Evolutionary conservation across 2,113 vertebrate species (phyloP), one percentile per base, ranked within the genome.

Genomic region (Ceyx cyanopectus): DNA sequence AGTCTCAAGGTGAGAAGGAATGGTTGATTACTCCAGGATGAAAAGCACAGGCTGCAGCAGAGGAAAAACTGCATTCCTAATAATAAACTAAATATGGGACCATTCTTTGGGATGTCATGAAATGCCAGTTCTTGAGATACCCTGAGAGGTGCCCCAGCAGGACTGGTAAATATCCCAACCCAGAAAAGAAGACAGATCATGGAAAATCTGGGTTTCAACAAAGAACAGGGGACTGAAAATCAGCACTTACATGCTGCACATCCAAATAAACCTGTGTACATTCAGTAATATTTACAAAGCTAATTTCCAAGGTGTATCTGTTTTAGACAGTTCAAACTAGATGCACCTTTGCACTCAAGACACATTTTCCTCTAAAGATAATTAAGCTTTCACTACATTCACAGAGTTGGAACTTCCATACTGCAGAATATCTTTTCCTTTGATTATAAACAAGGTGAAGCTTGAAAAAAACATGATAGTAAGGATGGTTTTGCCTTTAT

Each of bases 401-500:
- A 67, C 1, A 0, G 29, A 63, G 34, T 54, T 29, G 16, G 7
- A 32, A 43, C 48, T 51, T 68, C 76, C 58, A 63, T 30, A 72
- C 30, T 30, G 12, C 3, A 65, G n/a, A n/a, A n/a, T n/a, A n/a
- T n/a, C n/a, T 45, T 73, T 93, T 19, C 50, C 51, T 91, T 53
- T 19, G n/a, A 83, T 41, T 85, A 45, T 58, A 92, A 56, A 10
- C 20, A 46, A 63, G 37, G 9, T 37, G 10, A 37, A 37, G 37
- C 37, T 37, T 37, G 37, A 37, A 37, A 37, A 37, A 37, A 63
- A 78, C 4, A 1, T 0, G 13, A n/a, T 1, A 19, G 26, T 0
- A 22, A 85, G 37, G 32, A 29, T 1, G 8, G 80, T 9, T 32
- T 88, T 77, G 26, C 41, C 43, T 63, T 41, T 5, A 18, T 15